Evolutionary conservation across 2,888 invertebrate species (phyloP), one percentile per base, ranked within the genome.

Genomic region (Melanotus villosus): DNA sequence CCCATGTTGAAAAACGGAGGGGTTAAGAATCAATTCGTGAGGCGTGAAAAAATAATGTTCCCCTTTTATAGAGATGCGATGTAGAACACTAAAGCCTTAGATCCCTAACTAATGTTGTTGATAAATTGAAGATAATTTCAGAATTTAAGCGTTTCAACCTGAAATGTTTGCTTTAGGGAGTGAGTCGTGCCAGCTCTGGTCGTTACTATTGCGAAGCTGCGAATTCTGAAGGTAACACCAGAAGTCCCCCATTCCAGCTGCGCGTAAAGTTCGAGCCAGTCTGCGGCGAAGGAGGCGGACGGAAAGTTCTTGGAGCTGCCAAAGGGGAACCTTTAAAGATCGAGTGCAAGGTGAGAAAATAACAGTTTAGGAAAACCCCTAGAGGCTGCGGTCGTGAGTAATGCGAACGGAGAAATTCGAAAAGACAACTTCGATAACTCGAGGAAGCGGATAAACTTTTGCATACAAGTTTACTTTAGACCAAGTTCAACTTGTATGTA

Each of bases 191-290:
- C 64, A 89, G 91, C 50, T 91, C 92, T 2, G 93, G 93, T 0
- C 87, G 89, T 52, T 94, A 94, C 85, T 91, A 91, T 60, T 94
- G 94, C 81, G 90, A 92, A 32, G 94, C 93, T 1, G 90, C 91
- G 75, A 94, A 94, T 84, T 88, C 89, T 77, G 90, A 94, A 77
- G 94, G 94, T 10, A 92, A 92, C 77, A 92, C 93, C 0, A 89
- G 89, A 73, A 93, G 93, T 81, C 91, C 91, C 69, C 88, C 89
- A 2, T 88, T 94, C 50, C 87, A 90, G 76, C 85, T 94, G 77
- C 91, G 92, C 82, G 92, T 94, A 64, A 93, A 93, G 85, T 94
- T 81, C 74, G 86, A 87, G 67, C 88, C 89, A 16, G 84, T 88
- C 34, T 89, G 89, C 77, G 84, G 84, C 47, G 82, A 85, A 54